Percentiles rank a stretch among this genome's conserved stretches.
Evolutionary conservation across 2,113 vertebrate genomes (phyloP).

Genomic region (Empidonax alnorum): DNA sequence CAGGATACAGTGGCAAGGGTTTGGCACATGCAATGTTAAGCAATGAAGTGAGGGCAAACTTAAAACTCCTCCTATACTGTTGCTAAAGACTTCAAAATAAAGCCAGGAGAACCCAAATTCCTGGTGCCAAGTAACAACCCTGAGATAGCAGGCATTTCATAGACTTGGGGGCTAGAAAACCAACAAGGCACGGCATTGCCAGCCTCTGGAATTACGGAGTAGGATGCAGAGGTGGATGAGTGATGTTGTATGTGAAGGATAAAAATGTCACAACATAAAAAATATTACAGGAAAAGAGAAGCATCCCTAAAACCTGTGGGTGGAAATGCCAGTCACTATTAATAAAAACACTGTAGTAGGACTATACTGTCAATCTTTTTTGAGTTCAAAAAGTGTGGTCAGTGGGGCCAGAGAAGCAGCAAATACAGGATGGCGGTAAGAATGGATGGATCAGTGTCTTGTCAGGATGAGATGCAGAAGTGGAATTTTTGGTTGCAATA

Average conservation of each 20-base stretch:
- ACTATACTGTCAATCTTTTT: neutral
- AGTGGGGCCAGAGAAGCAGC: neutral
- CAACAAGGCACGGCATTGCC: neutral
- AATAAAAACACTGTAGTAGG: neutral
- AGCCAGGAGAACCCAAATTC: neutral
- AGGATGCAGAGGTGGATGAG: neutral
- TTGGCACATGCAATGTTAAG: neutral
- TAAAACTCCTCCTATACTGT: neutral
- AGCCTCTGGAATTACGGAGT: neutral
- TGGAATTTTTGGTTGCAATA: neutral
- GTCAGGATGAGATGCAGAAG: neutral
- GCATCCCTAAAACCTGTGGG: neutral
- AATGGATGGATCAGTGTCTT: neutral
- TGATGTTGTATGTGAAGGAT: neutral
- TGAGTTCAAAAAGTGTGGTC: neutral
- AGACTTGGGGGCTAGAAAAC: neutral
- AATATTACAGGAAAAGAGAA: neutral
- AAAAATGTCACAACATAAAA: neutral
- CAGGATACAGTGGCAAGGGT: neutral
- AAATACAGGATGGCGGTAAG: neutral
- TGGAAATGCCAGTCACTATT: neutral
- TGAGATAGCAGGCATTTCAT: neutral
- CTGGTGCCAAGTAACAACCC: neutral
- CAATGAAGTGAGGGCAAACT: neutral
- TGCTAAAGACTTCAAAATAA: neutral